Base-by-base conservation (phyloP, 2,888 invertebrate genomes). In the Andrena bucephala region DNA sequence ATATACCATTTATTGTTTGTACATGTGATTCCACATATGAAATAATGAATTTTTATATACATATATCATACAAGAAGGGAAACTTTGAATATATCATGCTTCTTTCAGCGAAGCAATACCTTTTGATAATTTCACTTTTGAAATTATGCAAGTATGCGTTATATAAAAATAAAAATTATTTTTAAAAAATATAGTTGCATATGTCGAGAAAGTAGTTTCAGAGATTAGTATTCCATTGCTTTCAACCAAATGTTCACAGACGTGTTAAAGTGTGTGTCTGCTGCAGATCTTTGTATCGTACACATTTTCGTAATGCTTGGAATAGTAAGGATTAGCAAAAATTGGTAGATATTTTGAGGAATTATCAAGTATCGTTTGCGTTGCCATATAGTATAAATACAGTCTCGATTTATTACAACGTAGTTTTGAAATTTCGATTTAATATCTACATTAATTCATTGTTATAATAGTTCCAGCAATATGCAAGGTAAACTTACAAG, bases 151-250 rank as follows among this genome's bases (percentile, higher is more conserved):
- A 60, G 57, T 69, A 79, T 78, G 16, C 31, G 50, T 78, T 82
- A 77, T 87, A 87, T 85, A 87, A 87, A 87, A 87, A 87, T 87
- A 85, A 87, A 84, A 87, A 76, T 82, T 78, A 72, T 66, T 31
- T 69, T 75, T 69, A 63, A 70, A 76, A 73, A 81, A 70, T 77
- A 76, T 72, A 78, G 67, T 73, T 63, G 33, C 65, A 59, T 62
- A 63, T 52, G 67, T 66, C 57, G 79, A 71, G 20, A 75, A 67
- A 66, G 7, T 80, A 73, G 31, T 71, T 62, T 68, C 29, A 63
- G 77, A 33, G 65, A 10, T 74, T 60, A 54, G 42, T 75, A 63
- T 71, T 77, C 3, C 68, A 77, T 31, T 81, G 62, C 42, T 24
- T 82, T 76, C 36, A 80, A 65, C 59, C 36, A n/a, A 84, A 48